Percentiles rank a stretch among this genome's conserved stretches.
Evolutionary conservation across 1,140 invertebrate genomes (phyloP).

Genomic region (Leptinotarsa texana): DNA sequence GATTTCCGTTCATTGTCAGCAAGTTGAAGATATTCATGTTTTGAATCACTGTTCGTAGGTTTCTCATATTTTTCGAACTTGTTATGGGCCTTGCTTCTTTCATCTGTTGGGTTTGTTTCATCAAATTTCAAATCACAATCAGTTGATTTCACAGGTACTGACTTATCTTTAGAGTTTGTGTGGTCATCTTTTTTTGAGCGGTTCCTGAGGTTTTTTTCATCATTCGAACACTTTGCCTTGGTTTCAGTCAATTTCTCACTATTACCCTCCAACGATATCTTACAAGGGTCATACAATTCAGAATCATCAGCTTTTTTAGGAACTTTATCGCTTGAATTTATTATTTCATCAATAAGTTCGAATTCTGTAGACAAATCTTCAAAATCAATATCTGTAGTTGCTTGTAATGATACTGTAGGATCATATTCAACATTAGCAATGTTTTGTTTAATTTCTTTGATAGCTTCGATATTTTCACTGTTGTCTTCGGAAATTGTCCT

Average conservation of each 20-base stretch:
- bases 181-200: no score
- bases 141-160: no score
- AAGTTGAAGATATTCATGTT: no score
- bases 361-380: conserved; percentile 56
- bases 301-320: conserved; percentile 7
- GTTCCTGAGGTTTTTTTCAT: conserved; percentile 24
- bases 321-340: conserved; percentile 44
- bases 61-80: neutral
- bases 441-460: conserved; percentile 45
- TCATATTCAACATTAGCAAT: conserved; percentile 45
- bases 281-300: conserved; percentile 26
- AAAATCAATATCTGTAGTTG: conserved; percentile 46
- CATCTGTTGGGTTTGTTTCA: conserved; percentile 23
- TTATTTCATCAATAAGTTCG: conserved; percentile 52
- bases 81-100: conserved; percentile 13
- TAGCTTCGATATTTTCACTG: conserved; percentile 35
- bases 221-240: conserved; percentile 12
- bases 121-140: neutral
- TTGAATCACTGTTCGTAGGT: no score
- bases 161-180: no score
- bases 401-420: conserved; percentile 33
- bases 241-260: conserved; percentile 12
- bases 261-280: conserved; percentile 8
- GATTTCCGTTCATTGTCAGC: no score
- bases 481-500: conserved; percentile 27